Percentiles rank a stretch among this genome's conserved stretches.
phyloP scores from a whole-genome alignment of 2,797 vertebrate species.

The Tamandua tetradactyla region DNA sequence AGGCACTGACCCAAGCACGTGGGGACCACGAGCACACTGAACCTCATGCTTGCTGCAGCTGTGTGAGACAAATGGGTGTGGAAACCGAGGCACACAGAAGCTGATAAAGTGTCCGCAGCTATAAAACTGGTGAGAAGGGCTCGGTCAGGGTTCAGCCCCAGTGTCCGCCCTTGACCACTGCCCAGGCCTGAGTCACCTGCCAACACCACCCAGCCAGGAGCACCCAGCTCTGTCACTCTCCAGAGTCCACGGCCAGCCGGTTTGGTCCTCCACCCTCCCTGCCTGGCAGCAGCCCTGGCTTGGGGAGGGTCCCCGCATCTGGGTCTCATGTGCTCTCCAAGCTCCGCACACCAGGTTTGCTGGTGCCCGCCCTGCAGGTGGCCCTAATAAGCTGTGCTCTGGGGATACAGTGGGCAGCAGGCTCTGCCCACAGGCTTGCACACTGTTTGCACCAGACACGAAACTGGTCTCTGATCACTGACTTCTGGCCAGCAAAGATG shows the following conservation, averaged over 20 bases:
- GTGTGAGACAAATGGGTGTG: neutral
- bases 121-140: neutral
- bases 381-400: neutral
- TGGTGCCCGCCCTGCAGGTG: fast-evolving
- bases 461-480: too few species aligned
- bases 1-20: neutral
- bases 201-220: neutral
- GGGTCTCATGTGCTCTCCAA: neutral
- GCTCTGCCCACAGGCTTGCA: too few species aligned
- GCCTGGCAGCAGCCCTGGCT: neutral
- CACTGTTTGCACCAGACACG: too few species aligned
- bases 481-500: too few species aligned
- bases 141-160: neutral
- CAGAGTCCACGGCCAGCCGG: neutral
- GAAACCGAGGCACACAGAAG: neutral
- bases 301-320: neutral
- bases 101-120: neutral
- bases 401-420: too few species aligned
- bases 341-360: fast-evolving
- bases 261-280: neutral
- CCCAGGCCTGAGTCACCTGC: fast-evolving
- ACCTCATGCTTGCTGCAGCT: neutral
- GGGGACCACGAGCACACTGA: neutral
- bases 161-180: fast-evolving
- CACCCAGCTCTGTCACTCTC: neutral